Conservation (phyloP, 2,888 invertebrate genomes). For the Drosophila testacea region DNA sequence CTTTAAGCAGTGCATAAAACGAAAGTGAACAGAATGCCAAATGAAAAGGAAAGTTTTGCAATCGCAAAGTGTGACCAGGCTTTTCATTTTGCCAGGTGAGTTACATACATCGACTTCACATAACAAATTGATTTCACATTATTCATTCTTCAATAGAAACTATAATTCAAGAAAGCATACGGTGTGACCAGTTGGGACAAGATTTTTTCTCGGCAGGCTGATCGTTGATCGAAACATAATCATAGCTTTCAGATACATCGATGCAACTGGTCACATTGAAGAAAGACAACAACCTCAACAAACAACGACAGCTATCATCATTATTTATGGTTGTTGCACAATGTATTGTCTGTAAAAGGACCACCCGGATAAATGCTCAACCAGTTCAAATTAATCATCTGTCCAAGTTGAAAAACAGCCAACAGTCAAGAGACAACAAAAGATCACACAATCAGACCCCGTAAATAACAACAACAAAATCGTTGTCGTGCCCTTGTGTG, state of each 20-base stretch:
- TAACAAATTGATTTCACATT: constrained; percentile 11
- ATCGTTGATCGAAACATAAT: constrained; percentile 11
- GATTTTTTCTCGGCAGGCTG: neutral
- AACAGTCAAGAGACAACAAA: constrained; percentile 37
- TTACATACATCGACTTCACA: neutral
- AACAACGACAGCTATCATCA: constrained; percentile 53
- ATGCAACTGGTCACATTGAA: constrained; percentile 44
- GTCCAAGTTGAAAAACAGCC: constrained; percentile 41
- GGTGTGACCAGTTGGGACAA: constrained; percentile 17
- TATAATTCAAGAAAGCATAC: constrained; percentile 32
- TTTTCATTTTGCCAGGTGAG: constrained; percentile 4
- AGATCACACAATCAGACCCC: constrained; percentile 29
- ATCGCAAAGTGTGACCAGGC: constrained; percentile 45
- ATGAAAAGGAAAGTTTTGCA: constrained; percentile 72
- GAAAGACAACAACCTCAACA: constrained; percentile 16
- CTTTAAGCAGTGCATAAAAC: constrained; percentile 53
- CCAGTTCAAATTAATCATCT: constrained; percentile 70
- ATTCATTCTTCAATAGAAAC: constrained; percentile 36
- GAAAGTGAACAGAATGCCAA: constrained; percentile 70
- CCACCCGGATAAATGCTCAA: constrained; percentile 67
- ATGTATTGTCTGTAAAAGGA: constrained; percentile 56
- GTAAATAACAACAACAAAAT: constrained; percentile 50
- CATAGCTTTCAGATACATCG: constrained; percentile 21
- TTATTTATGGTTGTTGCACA: constrained; percentile 72
- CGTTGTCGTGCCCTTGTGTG: constrained; percentile 84